These are phyloP conservation scores for Petaurus breviceps DNA, from an alignment of 2,113 vertebrate species.

Conservation along the genomic window DNA sequence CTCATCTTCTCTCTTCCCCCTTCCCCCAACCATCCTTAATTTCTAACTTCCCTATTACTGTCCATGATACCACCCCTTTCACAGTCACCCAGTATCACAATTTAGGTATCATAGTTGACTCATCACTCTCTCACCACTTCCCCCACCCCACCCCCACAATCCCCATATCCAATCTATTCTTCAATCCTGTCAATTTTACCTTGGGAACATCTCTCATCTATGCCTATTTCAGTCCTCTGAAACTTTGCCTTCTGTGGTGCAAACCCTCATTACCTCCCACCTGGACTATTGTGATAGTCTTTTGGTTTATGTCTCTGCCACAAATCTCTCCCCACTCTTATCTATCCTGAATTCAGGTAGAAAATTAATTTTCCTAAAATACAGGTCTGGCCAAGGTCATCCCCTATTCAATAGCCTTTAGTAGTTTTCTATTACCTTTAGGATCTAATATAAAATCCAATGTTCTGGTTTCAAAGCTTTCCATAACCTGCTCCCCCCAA, in stretches of 20 bases:
- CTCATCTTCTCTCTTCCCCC: neutral
- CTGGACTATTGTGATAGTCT: neutral
- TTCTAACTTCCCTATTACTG: neutral
- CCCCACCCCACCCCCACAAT: neutral
- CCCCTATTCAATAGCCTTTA: neutral
- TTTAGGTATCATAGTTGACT: neutral
- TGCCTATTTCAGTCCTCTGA: neutral
- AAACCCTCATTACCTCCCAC: neutral
- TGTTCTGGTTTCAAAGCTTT: neutral
- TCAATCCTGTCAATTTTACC: neutral
- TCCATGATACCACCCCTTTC: neutral
- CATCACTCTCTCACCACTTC: neutral
- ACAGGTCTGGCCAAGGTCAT: neutral
- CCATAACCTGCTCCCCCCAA: neutral
- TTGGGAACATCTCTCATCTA: neutral
- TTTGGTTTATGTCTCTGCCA: neutral
- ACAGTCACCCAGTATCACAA: neutral
- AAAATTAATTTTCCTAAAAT: neutral
- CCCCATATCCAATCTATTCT: neutral
- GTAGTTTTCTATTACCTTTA: neutral
- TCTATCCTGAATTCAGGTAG: neutral
- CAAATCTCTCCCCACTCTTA: neutral
- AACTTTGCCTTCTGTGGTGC: neutral
- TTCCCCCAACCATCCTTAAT: neutral
- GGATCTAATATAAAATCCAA: neutral